phyloP scores from a whole-genome alignment of 1,140 invertebrate genomes.

The Diplogasteroides magnus region DNA sequence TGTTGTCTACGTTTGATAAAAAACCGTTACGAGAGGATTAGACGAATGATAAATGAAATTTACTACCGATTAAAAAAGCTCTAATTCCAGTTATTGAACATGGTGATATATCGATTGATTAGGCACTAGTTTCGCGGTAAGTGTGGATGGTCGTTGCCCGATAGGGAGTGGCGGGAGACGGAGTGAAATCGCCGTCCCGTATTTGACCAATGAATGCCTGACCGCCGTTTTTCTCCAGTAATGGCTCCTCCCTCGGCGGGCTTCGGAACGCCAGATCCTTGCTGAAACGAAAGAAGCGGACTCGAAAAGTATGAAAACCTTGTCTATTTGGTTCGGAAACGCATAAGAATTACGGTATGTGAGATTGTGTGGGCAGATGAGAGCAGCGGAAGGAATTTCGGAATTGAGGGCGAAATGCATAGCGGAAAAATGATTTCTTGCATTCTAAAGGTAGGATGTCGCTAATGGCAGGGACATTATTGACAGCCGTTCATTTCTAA shows the following conservation, averaged over 20 bases:
- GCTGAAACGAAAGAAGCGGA: conserved; percentile 1
- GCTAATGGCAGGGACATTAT: too few relatives aligned
- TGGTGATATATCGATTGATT: neutral
- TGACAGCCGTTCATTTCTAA: too few relatives aligned
- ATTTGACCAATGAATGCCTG: neutral
- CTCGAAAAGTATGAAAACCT: too few relatives aligned
- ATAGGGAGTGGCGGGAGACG: conserved; percentile 4
- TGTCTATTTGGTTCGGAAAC: neutral
- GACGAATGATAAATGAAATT: too few relatives aligned
- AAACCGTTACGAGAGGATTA: too few relatives aligned
- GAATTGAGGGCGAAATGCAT: neutral
- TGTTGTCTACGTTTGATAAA: too few relatives aligned
- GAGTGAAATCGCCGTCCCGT: too few relatives aligned
- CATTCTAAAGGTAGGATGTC: too few relatives aligned
- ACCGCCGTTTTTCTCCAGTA: conserved; percentile 4
- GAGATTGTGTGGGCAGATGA: neutral
- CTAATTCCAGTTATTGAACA: too few relatives aligned
- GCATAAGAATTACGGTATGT: neutral
- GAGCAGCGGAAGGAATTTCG: neutral
- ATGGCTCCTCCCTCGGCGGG: conserved; percentile 4
- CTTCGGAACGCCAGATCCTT: conserved; percentile 6
- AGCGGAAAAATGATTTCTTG: too few relatives aligned
- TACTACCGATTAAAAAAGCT: too few relatives aligned
- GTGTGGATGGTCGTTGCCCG: conserved; percentile 1
- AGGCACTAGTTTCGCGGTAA: conserved; percentile 11